Conservation (phyloP, 2,113 vertebrate species). For the Spea bombifrons region DNA sequence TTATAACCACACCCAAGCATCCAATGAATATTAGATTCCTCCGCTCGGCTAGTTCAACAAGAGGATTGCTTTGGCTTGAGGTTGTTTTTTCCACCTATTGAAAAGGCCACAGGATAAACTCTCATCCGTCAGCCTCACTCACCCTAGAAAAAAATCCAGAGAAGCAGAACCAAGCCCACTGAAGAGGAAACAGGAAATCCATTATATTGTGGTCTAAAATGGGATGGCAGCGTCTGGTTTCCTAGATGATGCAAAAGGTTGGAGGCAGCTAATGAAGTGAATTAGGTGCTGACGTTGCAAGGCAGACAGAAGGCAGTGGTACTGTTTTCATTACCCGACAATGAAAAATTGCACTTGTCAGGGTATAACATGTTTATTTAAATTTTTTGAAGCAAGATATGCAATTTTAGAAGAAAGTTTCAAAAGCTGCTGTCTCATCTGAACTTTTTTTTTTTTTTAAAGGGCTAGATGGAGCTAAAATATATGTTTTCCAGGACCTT, state of each 20-base stretch:
- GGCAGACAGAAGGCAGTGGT: too few species aligned
- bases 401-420: too few species aligned
- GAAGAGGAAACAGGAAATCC: slow-evolving; percentile 43
- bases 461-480: too few species aligned
- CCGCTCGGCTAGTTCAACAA: background rate
- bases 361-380: too few species aligned
- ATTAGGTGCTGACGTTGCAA: background rate
- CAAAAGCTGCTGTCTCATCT: too few species aligned
- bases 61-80: slow-evolving; percentile 9
- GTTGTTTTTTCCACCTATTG: slow-evolving; percentile 45
- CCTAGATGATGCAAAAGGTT: slow-evolving; percentile 11
- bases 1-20: slow-evolving; percentile 24
- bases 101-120: slow-evolving; percentile 30
- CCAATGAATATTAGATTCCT: slow-evolving; percentile 18
- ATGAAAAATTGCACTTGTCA: too few species aligned
- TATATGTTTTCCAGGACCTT: too few species aligned
- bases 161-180: background rate
- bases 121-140: slow-evolving; percentile 9
- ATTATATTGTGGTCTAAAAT: slow-evolving; percentile 26
- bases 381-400: too few species aligned
- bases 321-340: too few species aligned
- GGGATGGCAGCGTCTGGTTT: slow-evolving; percentile 9
- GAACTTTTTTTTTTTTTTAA: too few species aligned
- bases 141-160: slow-evolving; percentile 2
- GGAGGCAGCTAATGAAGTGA: background rate